Percentiles rank a stretch among this genome's conserved stretches.
These are phyloP conservation scores for Catostomus latipinnis DNA, from an alignment of 2,797 vertebrate species.

Conservation along the genomic window DNA sequence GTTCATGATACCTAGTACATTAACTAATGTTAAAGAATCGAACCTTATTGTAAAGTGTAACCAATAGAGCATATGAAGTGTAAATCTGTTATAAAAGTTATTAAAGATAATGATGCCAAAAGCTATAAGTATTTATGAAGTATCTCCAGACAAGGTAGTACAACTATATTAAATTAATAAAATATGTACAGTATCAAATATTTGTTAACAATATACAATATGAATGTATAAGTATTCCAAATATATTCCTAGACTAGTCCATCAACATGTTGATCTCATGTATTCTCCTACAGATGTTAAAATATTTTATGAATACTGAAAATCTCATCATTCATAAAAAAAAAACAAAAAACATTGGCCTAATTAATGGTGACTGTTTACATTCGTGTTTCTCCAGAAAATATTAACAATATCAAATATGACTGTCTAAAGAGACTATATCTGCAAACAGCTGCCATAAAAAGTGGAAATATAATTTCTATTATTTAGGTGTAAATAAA, in stretches of 20 bases:
- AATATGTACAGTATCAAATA: constrained; percentile 15
- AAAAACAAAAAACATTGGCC: neutral
- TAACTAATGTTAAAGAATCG: too few relatives aligned
- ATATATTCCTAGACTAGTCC: neutral
- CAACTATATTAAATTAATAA: neutral
- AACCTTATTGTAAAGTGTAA: too few relatives aligned
- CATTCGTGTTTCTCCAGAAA: neutral
- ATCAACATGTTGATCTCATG: constrained; percentile 17
- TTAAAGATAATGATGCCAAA: constrained; percentile 29
- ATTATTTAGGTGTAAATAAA: neutral
- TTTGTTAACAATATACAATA: neutral
- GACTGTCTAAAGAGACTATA: too few relatives aligned
- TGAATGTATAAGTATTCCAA: constrained; percentile 32
- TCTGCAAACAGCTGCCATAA: too few relatives aligned
- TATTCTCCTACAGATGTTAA: constrained; percentile 18
- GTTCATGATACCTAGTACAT: too few relatives aligned
- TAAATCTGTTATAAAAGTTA: neutral
- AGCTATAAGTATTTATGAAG: constrained; percentile 4
- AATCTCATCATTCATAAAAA: neutral
- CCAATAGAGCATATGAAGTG: neutral
- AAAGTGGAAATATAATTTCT: neutral
- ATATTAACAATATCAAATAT: too few relatives aligned
- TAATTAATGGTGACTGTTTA: neutral
- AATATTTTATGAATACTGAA: constrained; percentile 26
- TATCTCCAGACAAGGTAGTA: neutral